Conservation (phyloP, 2,888 invertebrate species). For the Eledona agricola region DNA sequence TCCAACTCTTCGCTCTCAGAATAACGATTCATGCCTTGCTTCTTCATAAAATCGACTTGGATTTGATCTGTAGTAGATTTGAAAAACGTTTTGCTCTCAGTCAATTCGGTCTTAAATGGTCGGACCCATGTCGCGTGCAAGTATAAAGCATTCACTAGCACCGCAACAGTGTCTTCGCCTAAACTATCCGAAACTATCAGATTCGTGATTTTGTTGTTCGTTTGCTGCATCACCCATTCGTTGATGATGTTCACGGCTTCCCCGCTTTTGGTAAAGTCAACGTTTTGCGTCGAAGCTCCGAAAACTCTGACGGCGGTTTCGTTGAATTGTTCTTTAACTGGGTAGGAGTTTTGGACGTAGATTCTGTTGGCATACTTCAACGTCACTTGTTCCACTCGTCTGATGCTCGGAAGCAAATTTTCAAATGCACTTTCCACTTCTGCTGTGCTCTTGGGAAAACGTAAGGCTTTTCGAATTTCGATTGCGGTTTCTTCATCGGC, state of each 20-base stretch:
- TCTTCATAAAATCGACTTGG: slow-evolving; percentile 52
- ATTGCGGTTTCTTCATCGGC: slow-evolving; percentile 52
- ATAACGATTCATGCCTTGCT: slow-evolving; percentile 44
- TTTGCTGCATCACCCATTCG: slow-evolving; percentile 56
- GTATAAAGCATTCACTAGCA: slow-evolving; percentile 57
- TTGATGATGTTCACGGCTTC: slow-evolving; percentile 52
- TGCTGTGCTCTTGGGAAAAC: not conserved
- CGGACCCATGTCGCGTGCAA: slow-evolving; percentile 53
- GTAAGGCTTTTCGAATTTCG: slow-evolving; percentile 43
- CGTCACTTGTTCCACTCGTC: slow-evolving; percentile 35
- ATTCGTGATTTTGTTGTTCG: slow-evolving; percentile 54
- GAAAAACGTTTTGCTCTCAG: slow-evolving; percentile 47
- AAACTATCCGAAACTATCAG: slow-evolving; percentile 47
- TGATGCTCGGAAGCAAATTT: not conserved
- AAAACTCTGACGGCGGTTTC: slow-evolving; percentile 69
- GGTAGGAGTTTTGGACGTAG: slow-evolving; percentile 67
- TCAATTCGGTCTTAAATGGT: slow-evolving; percentile 42
- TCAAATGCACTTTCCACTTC: slow-evolving; percentile 1
- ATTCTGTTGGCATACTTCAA: slow-evolving; percentile 64
- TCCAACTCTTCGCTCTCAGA: slow-evolving; percentile 47
- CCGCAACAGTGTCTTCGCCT: slow-evolving; percentile 44
- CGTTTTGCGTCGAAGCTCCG: slow-evolving; percentile 66
- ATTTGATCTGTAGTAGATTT: slow-evolving; percentile 37
- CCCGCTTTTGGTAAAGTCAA: slow-evolving; percentile 46
- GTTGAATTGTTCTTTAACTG: slow-evolving; percentile 66